Conservation (phyloP, 2,888 invertebrate species). For the Agrotis ipsilon region DNA sequence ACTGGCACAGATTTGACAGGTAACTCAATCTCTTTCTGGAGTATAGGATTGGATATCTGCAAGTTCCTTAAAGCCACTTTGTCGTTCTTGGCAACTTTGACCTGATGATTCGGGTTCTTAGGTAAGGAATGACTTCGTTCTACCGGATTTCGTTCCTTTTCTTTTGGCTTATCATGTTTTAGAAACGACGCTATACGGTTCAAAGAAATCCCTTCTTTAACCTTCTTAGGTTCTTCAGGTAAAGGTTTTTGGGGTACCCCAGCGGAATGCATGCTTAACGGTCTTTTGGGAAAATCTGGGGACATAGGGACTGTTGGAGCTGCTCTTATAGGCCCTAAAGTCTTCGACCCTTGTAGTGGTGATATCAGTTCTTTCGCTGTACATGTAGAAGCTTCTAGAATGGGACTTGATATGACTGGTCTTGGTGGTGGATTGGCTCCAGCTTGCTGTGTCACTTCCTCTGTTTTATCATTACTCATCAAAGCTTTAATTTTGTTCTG, state of each 20-base stretch:
- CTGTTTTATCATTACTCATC: conserved; percentile 83
- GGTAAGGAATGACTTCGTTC: conserved; percentile 92
- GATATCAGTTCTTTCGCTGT: conserved; percentile 94
- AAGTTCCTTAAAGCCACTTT: conserved; percentile 94
- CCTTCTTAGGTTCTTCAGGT: conserved; percentile 90
- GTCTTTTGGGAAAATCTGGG: conserved; percentile 86
- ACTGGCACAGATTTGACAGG: conserved; percentile 92
- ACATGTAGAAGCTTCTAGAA: conserved; percentile 95
- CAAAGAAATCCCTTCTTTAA: conserved; percentile 92
- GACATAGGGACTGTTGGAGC: conserved; percentile 90
- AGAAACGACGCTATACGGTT: conserved; percentile 95
- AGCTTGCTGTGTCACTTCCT: conserved; percentile 74
- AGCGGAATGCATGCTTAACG: conserved; percentile 87
- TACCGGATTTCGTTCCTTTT: conserved; percentile 87
- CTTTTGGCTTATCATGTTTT: conserved; percentile 91
- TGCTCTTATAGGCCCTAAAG: conserved; percentile 91
- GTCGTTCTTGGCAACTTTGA: conserved; percentile 93
- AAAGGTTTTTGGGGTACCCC: conserved; percentile 84
- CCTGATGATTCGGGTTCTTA: conserved; percentile 90
- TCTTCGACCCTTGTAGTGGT: conserved; percentile 91
- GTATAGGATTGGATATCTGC: conserved; percentile 96
- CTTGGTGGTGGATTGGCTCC: conserved; percentile 93
- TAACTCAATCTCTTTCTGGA: conserved; percentile 93
- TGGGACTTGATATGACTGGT: conserved; percentile 95
- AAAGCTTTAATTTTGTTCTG: conserved; percentile 87